Evolutionary conservation across 2,888 invertebrate genomes (phyloP).

Genomic region (Drosophila tripunctata): DNA sequence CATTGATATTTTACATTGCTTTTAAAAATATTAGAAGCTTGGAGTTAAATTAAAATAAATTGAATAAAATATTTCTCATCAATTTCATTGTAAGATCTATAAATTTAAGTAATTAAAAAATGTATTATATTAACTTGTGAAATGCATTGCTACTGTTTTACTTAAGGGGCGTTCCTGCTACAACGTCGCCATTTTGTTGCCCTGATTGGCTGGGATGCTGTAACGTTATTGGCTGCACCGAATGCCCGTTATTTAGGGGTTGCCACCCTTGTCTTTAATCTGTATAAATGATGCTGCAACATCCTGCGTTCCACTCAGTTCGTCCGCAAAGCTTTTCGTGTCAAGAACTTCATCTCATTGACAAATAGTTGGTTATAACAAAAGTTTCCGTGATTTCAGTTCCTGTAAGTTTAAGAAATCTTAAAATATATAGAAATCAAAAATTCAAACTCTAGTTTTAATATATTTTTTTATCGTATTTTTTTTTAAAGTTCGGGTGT

Average conservation of each 20-base stretch:
- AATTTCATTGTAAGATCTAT: too few species aligned
- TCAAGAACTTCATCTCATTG: conserved; percentile 20
- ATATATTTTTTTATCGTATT: too few species aligned
- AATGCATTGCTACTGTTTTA: not conserved
- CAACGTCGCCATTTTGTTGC: conserved; percentile 60
- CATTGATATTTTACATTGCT: too few species aligned
- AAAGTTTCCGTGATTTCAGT: conserved; percentile 21
- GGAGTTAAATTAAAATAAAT: too few species aligned
- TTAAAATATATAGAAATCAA: not conserved
- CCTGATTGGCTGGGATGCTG: conserved; percentile 47
- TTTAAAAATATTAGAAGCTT: too few species aligned
- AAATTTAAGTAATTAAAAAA: too few species aligned
- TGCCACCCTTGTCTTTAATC: not conserved
- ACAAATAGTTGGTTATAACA: not conserved
- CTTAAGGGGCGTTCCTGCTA: conserved; percentile 4
- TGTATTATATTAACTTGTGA: not conserved
- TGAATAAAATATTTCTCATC: too few species aligned
- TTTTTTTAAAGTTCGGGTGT: too few species aligned
- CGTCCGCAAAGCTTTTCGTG: conserved; percentile 40
- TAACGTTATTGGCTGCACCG: conserved; percentile 46
- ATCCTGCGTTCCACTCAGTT: conserved; percentile 58
- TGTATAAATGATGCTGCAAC: conserved; percentile 79
- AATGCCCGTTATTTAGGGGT: conserved; percentile 31
- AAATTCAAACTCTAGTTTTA: too few species aligned
- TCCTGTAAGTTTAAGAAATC: conserved; percentile 37